Base-by-base conservation (phyloP, 2,113 vertebrate species). In the Forbesichthys agassizii region DNA sequence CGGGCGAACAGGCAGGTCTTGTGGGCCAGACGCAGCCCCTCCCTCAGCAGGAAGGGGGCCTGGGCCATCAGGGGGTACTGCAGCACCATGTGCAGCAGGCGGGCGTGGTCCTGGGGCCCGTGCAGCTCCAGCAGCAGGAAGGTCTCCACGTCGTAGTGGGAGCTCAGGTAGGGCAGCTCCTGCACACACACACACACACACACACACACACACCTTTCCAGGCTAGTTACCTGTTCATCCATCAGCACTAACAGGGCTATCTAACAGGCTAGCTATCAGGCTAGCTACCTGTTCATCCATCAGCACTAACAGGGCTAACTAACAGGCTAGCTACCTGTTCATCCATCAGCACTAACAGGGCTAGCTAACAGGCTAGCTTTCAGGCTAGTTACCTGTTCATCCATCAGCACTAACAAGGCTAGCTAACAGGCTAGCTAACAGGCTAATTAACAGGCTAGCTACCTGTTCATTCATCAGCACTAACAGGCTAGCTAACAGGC, bases 391-490 rank as follows among this genome's bases (percentile, higher is more conserved):
- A 99, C 97, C 96, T 92, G 92, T 91, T 99, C 96, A 16, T 96
- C 90, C 90, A 88, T 93, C 73, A 94, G 82, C 71, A 98, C 82
- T 42, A 42, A 8, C 36, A 27, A 27, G 27, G 27, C 27, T 27
- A 27, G 27, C 20, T 20, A 20, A 20, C n/a, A n/a, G n/a, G n/a
- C n/a, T n/a, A n/a, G n/a, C 1, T 42, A 6, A 42, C 36, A 5
- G 4, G 36, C 7, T 42, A 5, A 5, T 8, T 42, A 18, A 11
- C 56, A 16, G 9, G 33, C 11, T 9, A 53, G 20, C 20, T 27
- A 99, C 97, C 96, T 92, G 92, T 91, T 99, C 96, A 16, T 96
- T 90, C 90, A 88, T 93, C 73, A 94, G 82, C 71, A 98, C 27
- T 27, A 27, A 27, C 27, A 27, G 27, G 27, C 27, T 42, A 4